These are phyloP conservation scores for Gryllus bimaculatus DNA, from an alignment of 1,140 invertebrate species.

Conservation along the genomic window DNA sequence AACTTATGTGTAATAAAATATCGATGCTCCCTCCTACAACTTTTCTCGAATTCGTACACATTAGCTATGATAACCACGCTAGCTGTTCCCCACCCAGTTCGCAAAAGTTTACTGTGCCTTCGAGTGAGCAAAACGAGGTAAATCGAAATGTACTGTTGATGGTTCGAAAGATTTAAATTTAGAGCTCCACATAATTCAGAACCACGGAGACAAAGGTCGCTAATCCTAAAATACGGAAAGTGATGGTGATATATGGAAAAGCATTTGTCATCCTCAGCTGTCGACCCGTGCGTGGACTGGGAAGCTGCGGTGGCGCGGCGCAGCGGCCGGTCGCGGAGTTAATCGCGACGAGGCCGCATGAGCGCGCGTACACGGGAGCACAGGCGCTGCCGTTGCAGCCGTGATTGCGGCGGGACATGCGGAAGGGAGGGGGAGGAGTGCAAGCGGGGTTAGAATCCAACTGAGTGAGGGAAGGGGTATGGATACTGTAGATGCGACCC, in stretches of 20 bases:
- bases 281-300: background rate
- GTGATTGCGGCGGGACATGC: background rate
- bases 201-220: background rate
- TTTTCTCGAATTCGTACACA: no score
- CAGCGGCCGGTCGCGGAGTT: background rate
- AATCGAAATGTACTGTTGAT: constrained; percentile 1
- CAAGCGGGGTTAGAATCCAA: no score
- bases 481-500: no score
- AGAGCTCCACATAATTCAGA: constrained; percentile 4
- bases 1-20: no score
- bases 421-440: no score
- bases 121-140: background rate
- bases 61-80: no score
- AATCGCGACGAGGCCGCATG: background rate
- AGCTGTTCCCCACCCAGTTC: no score
- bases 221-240: constrained; percentile 5
- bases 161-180: background rate
- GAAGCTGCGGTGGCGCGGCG: background rate
- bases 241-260: constrained; percentile 1
- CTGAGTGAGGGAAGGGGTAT: no score
- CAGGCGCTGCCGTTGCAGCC: background rate
- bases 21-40: no score
- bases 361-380: background rate
- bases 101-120: background rate
- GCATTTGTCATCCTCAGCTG: background rate